These are phyloP conservation scores for Gnathonemus echidnorhynchus DNA, from an alignment of 2,113 vertebrate genomes.

Conservation along the genomic window DNA sequence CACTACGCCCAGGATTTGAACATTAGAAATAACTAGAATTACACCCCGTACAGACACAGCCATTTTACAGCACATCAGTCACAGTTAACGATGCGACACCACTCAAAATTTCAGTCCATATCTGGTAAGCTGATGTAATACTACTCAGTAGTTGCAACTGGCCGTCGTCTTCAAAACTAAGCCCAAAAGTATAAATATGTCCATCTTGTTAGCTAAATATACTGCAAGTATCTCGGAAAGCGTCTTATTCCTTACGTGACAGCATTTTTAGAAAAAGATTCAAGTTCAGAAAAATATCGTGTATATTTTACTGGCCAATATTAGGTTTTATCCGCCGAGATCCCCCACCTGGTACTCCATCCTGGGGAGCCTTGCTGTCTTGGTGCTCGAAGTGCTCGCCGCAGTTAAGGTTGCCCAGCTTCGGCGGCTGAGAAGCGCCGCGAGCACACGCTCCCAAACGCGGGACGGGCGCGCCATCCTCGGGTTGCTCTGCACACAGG, in stretches of 20 bases:
- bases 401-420: conserved; percentile 18
- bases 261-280: not conserved
- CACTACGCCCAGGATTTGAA: not conserved
- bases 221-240: not conserved
- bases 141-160: not conserved
- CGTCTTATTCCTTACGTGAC: not conserved
- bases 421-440: conserved; percentile 26
- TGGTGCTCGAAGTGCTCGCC: conserved; percentile 46
- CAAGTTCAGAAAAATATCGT: not conserved
- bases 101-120: not conserved
- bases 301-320: not conserved
- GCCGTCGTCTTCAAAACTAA: not conserved
- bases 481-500: conserved; percentile 11
- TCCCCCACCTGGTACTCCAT: conserved; percentile 81
- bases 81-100: not conserved
- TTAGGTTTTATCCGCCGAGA: not conserved
- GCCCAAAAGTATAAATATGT: not conserved
- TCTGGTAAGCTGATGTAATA: not conserved
- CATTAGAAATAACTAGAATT: not conserved
- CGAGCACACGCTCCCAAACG: conserved; percentile 27
- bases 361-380: conserved; percentile 57
- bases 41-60: not conserved
- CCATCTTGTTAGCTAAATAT: not conserved
- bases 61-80: not conserved
- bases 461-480: conserved; percentile 41